Evolutionary conservation across 2,888 invertebrate species (phyloP).

Genomic region (Nephrotoma appendiculata): DNA sequence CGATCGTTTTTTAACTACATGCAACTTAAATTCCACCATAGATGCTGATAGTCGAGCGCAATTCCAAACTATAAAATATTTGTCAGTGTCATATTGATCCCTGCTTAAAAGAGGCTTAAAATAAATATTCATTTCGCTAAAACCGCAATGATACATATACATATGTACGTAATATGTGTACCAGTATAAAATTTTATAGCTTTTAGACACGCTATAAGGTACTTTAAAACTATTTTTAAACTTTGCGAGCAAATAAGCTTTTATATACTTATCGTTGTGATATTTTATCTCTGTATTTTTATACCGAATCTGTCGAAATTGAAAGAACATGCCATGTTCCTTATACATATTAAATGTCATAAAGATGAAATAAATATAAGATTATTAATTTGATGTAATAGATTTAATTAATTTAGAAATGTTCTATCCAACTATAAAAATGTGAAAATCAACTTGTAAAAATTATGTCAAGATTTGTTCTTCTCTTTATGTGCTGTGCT

Average conservation of each 20-base stretch:
- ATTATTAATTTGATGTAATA: not conserved
- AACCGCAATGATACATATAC: not conserved
- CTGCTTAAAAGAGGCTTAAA: not conserved
- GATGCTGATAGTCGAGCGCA: no score
- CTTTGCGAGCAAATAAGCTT: not conserved
- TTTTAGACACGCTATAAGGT: not conserved
- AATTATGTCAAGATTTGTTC: not conserved
- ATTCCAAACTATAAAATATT: no score
- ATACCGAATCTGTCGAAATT: not conserved
- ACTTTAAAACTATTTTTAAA: not conserved
- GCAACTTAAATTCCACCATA: no score
- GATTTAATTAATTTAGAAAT: not conserved
- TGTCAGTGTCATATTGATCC: no score
- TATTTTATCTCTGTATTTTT: not conserved
- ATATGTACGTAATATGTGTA: not conserved
- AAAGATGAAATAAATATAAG: not conserved
- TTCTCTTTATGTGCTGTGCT: not conserved
- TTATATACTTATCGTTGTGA: not conserved
- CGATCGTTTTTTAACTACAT: no score
- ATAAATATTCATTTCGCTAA: not conserved
- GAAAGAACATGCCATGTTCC: not conserved
- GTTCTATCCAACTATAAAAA: not conserved
- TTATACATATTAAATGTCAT: no score
- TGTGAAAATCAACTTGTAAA: not conserved
- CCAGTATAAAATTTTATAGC: not conserved